Conservation (phyloP, 2,113 vertebrate species). For the Channa maculata region DNA sequence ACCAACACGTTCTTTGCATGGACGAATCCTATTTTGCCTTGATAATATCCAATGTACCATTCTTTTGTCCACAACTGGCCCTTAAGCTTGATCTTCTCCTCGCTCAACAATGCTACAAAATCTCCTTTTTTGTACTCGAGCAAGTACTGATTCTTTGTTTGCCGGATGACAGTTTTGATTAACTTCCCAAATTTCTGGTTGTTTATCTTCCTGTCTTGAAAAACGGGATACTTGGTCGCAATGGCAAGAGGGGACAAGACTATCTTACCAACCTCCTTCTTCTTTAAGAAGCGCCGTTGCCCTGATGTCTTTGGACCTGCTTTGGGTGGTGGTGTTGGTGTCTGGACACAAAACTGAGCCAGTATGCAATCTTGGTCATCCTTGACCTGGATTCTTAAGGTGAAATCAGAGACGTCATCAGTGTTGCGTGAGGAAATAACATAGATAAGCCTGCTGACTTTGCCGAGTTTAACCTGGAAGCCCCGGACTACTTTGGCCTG, state of each 20-base stretch:
- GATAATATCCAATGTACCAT: constrained; percentile 97
- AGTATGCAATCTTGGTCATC: constrained; percentile 89
- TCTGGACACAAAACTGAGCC: constrained; percentile 96
- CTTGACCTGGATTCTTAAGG: constrained; percentile 91
- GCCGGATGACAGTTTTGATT: constrained; percentile 94
- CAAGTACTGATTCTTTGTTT: constrained; percentile 94
- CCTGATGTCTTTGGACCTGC: constrained; percentile 84
- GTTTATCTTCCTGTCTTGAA: constrained; percentile 89
- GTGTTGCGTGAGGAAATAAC: constrained; percentile 86
- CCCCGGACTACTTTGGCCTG: constrained; percentile 88
- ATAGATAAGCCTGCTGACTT: constrained; percentile 92
- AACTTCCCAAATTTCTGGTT: constrained; percentile 93
- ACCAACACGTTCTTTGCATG: constrained; percentile 94
- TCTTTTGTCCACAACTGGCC: constrained; percentile 98
- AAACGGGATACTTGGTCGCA: constrained; percentile 90
- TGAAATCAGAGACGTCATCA: constrained; percentile 91
- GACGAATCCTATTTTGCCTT: constrained; percentile 91
- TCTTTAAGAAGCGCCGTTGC: constrained; percentile 94
- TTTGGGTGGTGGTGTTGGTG: constrained; percentile 90
- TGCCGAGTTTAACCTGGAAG: constrained; percentile 96
- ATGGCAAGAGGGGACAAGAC: constrained; percentile 90
- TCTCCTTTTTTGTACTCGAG: constrained; percentile 97
- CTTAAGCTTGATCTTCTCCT: constrained; percentile 93
- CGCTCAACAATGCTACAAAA: constrained; percentile 89
- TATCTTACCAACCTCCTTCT: constrained; percentile 95